Evolutionary conservation across 2,113 vertebrate species (phyloP).

Genomic region (Apeltes quadracus): DNA sequence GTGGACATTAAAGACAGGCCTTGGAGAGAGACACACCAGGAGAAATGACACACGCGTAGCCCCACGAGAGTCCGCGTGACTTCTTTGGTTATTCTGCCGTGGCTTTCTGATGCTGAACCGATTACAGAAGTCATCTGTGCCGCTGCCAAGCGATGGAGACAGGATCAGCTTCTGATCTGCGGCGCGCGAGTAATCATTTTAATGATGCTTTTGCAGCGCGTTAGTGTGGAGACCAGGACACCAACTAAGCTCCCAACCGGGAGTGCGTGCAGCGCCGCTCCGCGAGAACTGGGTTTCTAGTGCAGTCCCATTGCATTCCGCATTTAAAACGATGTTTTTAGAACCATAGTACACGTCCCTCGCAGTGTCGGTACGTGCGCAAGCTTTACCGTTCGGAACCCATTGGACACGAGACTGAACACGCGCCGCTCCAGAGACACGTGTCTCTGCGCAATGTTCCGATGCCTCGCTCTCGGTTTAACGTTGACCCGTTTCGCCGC

Average conservation of each 20-base stretch:
- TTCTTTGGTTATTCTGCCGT: constrained; percentile 23
- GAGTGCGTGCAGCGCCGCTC: constrained; percentile 27
- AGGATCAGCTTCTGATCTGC: constrained; percentile 58
- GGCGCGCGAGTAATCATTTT: constrained; percentile 59
- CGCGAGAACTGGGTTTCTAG: background rate
- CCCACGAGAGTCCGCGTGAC: constrained; percentile 37
- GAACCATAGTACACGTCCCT: background rate
- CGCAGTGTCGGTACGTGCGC: background rate
- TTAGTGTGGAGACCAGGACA: background rate
- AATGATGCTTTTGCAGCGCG: constrained; percentile 42
- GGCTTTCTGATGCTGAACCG: constrained; percentile 52
- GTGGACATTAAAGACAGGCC: constrained; percentile 9
- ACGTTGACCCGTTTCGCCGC: constrained; percentile 18
- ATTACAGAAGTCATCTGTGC: constrained; percentile 44
- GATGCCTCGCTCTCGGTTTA: background rate
- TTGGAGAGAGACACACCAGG: constrained; percentile 1
- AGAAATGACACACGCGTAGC: background rate
- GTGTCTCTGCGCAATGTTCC: background rate
- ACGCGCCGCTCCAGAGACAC: background rate
- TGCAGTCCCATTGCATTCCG: background rate
- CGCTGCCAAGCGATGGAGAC: constrained; percentile 41
- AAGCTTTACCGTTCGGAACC: background rate
- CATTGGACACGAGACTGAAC: background rate
- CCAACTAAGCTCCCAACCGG: constrained; percentile 20
- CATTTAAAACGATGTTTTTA: background rate